These are phyloP conservation scores for Tapirus indicus DNA, from an alignment of 2,797 vertebrate species.

Conservation along the genomic window DNA sequence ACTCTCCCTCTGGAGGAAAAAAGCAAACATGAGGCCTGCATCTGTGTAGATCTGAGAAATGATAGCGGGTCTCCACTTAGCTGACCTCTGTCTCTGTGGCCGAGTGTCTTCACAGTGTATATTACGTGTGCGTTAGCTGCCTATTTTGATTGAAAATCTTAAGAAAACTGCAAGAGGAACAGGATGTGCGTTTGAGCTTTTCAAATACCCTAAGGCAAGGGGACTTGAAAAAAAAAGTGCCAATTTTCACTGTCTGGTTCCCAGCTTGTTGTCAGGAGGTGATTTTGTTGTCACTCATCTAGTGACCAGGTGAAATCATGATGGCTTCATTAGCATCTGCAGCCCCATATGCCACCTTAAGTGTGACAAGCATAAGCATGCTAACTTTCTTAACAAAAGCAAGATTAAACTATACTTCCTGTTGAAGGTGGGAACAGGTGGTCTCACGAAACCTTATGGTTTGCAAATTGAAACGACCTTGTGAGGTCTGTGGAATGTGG, in stretches of 20 bases:
- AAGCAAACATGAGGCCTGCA: no score
- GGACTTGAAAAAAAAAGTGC: no score
- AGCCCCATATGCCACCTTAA: not conserved
- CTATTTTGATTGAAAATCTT: not conserved
- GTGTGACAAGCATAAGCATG: not conserved
- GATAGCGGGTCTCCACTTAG: accelerated
- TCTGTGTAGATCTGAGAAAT: accelerated
- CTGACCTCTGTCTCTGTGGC: not conserved
- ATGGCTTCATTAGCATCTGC: not conserved
- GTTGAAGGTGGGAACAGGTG: not conserved
- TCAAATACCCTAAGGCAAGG: not conserved
- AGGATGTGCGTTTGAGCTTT: not conserved
- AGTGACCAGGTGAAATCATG: not conserved
- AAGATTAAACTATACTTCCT: not conserved
- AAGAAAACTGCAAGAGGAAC: accelerated
- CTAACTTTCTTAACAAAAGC: not conserved
- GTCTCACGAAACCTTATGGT: not conserved
- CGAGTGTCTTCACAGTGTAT: accelerated
- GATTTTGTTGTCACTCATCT: accelerated
- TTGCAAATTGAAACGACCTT: not conserved
- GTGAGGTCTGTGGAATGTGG: not conserved
- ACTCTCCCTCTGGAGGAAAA: not conserved
- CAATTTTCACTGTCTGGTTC: not conserved
- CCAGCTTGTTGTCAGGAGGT: not conserved
- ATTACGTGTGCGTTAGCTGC: accelerated